Evolutionary conservation across 2,113 vertebrate genomes (phyloP).

Genomic region (Crotophaga sulcirostris): DNA sequence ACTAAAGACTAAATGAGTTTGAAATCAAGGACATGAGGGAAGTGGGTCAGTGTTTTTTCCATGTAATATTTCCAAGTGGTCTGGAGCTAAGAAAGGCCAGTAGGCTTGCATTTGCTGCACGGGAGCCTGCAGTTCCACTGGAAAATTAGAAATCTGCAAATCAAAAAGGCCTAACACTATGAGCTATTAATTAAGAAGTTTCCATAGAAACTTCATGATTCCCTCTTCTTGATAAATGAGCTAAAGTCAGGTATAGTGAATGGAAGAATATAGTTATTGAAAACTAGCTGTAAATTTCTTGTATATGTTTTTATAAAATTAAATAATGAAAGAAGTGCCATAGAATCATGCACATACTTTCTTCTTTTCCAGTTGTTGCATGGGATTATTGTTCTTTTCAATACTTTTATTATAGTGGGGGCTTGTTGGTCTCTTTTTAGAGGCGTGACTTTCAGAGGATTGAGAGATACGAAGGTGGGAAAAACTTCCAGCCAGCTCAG

Average conservation of each 20-base stretch:
- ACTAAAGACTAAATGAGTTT: not conserved
- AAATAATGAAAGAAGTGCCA: not conserved
- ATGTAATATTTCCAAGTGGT: not conserved
- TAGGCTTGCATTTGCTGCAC: not conserved
- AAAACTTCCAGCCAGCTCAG: not conserved
- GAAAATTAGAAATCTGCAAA: not conserved
- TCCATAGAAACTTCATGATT: slow-evolving; percentile 22
- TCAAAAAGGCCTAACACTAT: not conserved
- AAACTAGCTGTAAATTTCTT: not conserved
- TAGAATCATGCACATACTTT: not conserved
- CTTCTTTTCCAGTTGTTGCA: not conserved
- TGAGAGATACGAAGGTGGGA: not conserved
- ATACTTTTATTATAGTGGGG: not conserved
- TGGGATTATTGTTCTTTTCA: not conserved
- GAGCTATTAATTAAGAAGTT: slow-evolving; percentile 15
- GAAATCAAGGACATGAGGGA: not conserved
- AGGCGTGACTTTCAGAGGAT: not conserved
- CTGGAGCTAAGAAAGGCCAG: not conserved
- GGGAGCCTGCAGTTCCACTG: not conserved
- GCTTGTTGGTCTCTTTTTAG: not conserved
- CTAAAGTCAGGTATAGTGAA: not conserved
- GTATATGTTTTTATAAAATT: not conserved
- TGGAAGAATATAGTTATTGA: not conserved
- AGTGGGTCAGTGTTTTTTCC: not conserved
- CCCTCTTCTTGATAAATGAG: not conserved